Base-by-base conservation (phyloP, 2,888 invertebrate species). In the Steinernema hermaphroditum region DNA sequence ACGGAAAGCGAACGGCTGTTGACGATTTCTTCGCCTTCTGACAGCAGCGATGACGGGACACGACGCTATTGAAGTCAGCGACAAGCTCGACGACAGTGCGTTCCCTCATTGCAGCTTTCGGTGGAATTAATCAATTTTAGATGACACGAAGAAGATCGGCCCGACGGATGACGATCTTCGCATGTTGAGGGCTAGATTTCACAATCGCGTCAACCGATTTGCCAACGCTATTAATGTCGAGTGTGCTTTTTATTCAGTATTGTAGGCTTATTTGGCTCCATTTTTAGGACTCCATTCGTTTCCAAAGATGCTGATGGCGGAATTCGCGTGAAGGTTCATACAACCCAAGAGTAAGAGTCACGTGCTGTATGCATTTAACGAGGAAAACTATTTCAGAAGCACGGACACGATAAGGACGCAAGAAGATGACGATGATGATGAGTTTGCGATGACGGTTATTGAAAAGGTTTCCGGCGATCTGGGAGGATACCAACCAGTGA, bases 161-260 rank as follows among this genome's bases (percentile, higher is more conserved):
- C 50, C 50, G 24, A 50, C 50, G 22, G 50, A 50, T 22, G 50
- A 22, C 24, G 50, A 50, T 22, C 50, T 50, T 2, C 50, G 50
- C 24, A 24, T 50, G 12, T 24, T 50, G 19, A 19, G 24, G 22
- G 50, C 50, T 12, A 19, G 50, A 22, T 50, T 50, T 24, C 50
- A 50, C 50, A 50, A 50, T 50, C 50, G 50, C 2, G 2, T 50
- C 22, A 50, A 50, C 24, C 19, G 50, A 19, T 50, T 50, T 22
- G 24, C 50, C 22, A 50, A 50, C 50, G 50, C 50, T 24, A 50
- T 24, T 19, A 16, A 46, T 24, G 50, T 50, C 50, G 22, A 50
- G 50, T 22, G 12, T 22, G 37, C 12, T 46, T 16, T n/a, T 16
- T 19, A 4, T 46, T 46, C 46, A 4, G 6, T 9, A 6, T 4